phyloP scores from a whole-genome alignment of 2,888 invertebrate species.

The Callyntrura guangdongensis region DNA sequence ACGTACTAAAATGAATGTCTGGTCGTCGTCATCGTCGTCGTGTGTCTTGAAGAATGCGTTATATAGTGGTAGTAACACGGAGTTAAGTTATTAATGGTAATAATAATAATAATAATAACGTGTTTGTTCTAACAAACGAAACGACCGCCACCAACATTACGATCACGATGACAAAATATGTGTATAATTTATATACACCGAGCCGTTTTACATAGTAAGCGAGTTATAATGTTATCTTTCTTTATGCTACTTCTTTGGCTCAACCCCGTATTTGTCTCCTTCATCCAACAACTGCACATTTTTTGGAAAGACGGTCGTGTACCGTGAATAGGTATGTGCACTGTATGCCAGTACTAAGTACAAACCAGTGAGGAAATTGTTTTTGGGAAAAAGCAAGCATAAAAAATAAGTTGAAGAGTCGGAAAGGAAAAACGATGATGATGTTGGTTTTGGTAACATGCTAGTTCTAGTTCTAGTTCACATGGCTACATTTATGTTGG shows the following conservation, averaged over 20 bases:
- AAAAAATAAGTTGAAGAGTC: constrained; percentile 52
- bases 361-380: constrained; percentile 18
- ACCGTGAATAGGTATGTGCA: background rate
- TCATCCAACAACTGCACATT: constrained; percentile 27
- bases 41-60: background rate
- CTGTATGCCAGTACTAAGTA: background rate
- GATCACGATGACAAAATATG: constrained; percentile 22
- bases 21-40: background rate
- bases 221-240: too few relatives aligned
- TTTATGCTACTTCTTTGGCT: constrained; percentile 40
- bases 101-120: constrained; percentile 24
- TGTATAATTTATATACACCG: constrained; percentile 41
- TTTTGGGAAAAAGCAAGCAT: constrained; percentile 46
- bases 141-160: constrained; percentile 8
- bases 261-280: background rate
- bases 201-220: constrained; percentile 25
- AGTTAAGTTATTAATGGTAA: constrained; percentile 14
- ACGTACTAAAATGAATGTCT: constrained; percentile 28
- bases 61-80: background rate
- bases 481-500: background rate
- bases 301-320: background rate
- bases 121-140: constrained; percentile 23
- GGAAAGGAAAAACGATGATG: constrained; percentile 15
- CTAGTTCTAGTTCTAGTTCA: constrained; percentile 6
- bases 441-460: background rate